Conservation (phyloP, 2,113 vertebrate species). For the Tetrao urogallus region DNA sequence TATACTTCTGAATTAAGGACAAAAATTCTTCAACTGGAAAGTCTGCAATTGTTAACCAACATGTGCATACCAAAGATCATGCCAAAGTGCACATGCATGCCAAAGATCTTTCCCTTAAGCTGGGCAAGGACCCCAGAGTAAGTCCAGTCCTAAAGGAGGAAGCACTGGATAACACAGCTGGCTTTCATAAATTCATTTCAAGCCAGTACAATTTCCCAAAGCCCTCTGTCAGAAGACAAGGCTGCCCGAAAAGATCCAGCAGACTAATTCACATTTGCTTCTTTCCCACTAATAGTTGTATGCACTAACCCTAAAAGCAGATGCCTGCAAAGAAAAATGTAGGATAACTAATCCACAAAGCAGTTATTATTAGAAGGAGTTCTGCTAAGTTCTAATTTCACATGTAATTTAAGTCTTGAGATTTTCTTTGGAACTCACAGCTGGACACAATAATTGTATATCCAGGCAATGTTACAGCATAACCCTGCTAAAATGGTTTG, state of each 20-base stretch:
- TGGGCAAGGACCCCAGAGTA: background rate
- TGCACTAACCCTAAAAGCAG: background rate
- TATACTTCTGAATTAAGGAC: background rate
- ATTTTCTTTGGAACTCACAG: conserved; percentile 21
- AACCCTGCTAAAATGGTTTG: background rate
- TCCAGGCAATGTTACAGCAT: background rate
- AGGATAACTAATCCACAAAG: background rate
- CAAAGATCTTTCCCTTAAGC: background rate
- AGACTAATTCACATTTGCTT: background rate
- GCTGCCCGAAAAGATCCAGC: background rate
- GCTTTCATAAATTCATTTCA: background rate
- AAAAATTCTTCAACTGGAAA: background rate
- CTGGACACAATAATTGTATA: conserved; percentile 12
- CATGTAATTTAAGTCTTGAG: conserved; percentile 13
- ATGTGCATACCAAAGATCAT: background rate
- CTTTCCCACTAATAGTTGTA: background rate
- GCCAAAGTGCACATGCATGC: background rate
- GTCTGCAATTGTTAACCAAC: background rate
- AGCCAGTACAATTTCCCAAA: background rate
- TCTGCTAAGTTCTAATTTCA: background rate
- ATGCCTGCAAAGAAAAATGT: background rate
- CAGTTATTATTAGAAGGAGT: background rate
- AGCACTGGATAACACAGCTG: background rate
- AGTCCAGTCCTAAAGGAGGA: background rate
- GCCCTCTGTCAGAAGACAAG: background rate